These are phyloP conservation scores for Cotesia chilonis DNA, from an alignment of 1,140 invertebrate species.

Conservation along the genomic window DNA sequence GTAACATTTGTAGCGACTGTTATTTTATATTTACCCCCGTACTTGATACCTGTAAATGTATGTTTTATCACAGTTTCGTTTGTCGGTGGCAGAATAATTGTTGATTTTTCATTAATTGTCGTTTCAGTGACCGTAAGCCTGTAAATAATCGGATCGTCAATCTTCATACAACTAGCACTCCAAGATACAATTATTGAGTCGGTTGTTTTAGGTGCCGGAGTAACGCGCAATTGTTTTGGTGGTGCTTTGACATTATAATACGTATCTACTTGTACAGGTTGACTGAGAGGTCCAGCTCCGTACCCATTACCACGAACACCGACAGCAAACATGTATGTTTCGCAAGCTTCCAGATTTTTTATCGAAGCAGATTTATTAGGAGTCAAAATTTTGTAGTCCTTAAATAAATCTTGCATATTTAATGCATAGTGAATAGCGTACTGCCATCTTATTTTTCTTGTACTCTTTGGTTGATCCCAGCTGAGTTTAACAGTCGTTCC, in stretches of 20 bases:
- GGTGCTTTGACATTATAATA: constrained; percentile 70
- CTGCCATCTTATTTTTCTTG: constrained; percentile 67
- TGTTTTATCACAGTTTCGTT: constrained; percentile 65
- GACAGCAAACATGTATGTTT: constrained; percentile 78
- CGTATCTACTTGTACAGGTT: constrained; percentile 69
- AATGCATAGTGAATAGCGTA: constrained; percentile 75
- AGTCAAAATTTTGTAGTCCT: constrained; percentile 68
- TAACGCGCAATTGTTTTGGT: constrained; percentile 67
- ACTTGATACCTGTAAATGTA: constrained; percentile 67
- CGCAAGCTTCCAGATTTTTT: constrained; percentile 74
- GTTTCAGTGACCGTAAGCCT: constrained; percentile 70
- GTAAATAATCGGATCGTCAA: constrained; percentile 68
- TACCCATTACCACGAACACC: constrained; percentile 70
- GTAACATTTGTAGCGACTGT: constrained; percentile 67
- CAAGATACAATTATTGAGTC: constrained; percentile 64
- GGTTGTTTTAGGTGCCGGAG: constrained; percentile 60
- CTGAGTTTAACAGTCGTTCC: constrained; percentile 72
- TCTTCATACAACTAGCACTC: constrained; percentile 67
- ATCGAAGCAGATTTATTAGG: constrained; percentile 69
- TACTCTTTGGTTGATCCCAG: constrained; percentile 71
- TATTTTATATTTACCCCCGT: constrained; percentile 73
- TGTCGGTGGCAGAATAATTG: constrained; percentile 61
- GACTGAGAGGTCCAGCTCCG: constrained; percentile 72
- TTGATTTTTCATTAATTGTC: constrained; percentile 60
- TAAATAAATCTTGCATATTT: constrained; percentile 62